Evolutionary conservation across 2,113 vertebrate genomes (phyloP).

Genomic region (Alces alces): DNA sequence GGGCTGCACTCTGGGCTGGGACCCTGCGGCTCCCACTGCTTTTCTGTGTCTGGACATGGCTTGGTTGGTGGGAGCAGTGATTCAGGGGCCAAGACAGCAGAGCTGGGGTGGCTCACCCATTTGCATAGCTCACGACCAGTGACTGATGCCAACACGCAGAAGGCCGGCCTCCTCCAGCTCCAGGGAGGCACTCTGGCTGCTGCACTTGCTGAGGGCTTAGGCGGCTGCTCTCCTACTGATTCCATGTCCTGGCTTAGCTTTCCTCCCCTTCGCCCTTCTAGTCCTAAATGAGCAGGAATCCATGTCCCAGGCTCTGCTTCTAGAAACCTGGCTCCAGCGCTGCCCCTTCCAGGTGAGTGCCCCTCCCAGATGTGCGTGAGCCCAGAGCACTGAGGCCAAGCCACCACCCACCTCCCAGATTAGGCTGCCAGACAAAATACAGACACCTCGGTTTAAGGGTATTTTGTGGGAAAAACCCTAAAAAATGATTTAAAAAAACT

Average conservation of each 20-base stretch:
- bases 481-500: neutral
- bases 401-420: neutral
- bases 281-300: neutral
- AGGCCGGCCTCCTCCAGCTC: neutral
- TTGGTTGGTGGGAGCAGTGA: neutral
- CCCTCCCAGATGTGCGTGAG: neutral
- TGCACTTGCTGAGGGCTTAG: accelerated
- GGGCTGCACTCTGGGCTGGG: accelerated
- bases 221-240: neutral
- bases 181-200: neutral
- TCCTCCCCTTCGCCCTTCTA: neutral
- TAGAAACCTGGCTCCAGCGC: neutral
- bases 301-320: neutral
- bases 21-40: accelerated
- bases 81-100: too few relatives aligned
- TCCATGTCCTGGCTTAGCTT: neutral
- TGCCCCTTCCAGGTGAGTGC: neutral
- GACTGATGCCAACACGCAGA: neutral
- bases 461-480: neutral
- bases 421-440: neutral
- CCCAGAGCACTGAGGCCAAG: neutral
- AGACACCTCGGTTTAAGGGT: accelerated
- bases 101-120: neutral
- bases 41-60: neutral
- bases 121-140: too few relatives aligned